These are phyloP conservation scores for Enteromius treurensis DNA, from an alignment of 2,797 vertebrate genomes.

Conservation along the genomic window DNA sequence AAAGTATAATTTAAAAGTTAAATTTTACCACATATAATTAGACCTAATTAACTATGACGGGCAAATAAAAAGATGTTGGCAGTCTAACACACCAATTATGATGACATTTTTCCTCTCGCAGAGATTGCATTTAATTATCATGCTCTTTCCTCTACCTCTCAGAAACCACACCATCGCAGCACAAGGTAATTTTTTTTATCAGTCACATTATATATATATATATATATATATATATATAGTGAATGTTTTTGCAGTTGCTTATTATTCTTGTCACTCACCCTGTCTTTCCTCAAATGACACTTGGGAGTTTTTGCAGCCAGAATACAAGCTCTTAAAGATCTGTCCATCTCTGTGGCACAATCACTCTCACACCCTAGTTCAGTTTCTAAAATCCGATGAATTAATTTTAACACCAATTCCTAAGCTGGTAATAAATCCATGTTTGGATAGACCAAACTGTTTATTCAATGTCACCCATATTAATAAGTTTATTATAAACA, in stretches of 20 bases:
- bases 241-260: conserved; percentile 28
- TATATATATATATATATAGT: not conserved
- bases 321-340: conserved; percentile 12
- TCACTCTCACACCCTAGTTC: not conserved
- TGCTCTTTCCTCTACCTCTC: conserved; percentile 42
- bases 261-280: conserved; percentile 42
- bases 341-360: conserved; percentile 25
- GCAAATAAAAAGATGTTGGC: conserved; percentile 54
- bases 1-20: conserved; percentile 56
- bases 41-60: conserved; percentile 58
- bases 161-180: conserved; percentile 30
- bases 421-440: not conserved
- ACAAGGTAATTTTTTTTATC: conserved; percentile 44
- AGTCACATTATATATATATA: conserved; percentile 26
- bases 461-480: not conserved
- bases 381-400: not conserved
- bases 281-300: not conserved
- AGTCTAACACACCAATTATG: conserved; percentile 57
- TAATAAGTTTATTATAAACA: not conserved
- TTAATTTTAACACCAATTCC: not conserved
- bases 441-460: not conserved
- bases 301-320: conserved; percentile 21
- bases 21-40: conserved; percentile 56
- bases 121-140: conserved; percentile 60
- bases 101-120: conserved; percentile 51